Percentiles rank a stretch among this genome's conserved stretches.
phyloP scores from a whole-genome alignment of 2,888 invertebrate genomes.

The Poecilobothrus nobilitatus region DNA sequence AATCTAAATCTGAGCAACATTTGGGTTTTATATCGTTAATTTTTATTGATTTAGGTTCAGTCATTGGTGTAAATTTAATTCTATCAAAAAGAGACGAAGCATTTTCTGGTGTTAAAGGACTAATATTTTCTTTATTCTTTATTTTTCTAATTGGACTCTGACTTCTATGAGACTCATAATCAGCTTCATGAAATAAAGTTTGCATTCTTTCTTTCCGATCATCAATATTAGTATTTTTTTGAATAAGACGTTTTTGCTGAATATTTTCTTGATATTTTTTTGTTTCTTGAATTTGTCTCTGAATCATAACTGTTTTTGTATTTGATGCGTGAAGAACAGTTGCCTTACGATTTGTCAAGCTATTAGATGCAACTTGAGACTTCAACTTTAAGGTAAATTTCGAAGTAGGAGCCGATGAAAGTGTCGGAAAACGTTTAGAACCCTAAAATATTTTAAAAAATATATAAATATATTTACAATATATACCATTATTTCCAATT shows the following conservation, averaged over 20 bases:
- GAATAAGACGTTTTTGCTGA: neutral
- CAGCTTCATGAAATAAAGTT: neutral
- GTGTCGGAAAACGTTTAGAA: slow-evolving; percentile 37
- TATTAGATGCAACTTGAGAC: slow-evolving; percentile 37
- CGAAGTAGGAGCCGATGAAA: slow-evolving; percentile 24
- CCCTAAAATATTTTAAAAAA: slow-evolving; percentile 26
- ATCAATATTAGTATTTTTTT: neutral
- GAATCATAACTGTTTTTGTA: neutral
- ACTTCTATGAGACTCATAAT: neutral
- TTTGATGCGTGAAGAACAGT: slow-evolving; percentile 23
- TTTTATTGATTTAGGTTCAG: slow-evolving; percentile 15
- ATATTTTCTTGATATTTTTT: neutral
- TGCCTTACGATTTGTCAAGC: slow-evolving; percentile 37
- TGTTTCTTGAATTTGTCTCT: neutral
- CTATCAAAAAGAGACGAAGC: slow-evolving; percentile 36
- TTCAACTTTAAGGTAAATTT: slow-evolving; percentile 34
- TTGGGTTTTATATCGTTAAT: slow-evolving; percentile 18
- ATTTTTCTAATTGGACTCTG: neutral
- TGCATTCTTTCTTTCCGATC: neutral
- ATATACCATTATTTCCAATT: too few relatives aligned
- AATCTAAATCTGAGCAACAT: slow-evolving; percentile 27
- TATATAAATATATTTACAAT: neutral
- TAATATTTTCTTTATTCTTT: slow-evolving; percentile 43
- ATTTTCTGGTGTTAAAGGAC: slow-evolving; percentile 42
- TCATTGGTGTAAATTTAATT: slow-evolving; percentile 39